phyloP scores from a whole-genome alignment of 2,797 vertebrate genomes.

The Leptodactylus fallax region DNA sequence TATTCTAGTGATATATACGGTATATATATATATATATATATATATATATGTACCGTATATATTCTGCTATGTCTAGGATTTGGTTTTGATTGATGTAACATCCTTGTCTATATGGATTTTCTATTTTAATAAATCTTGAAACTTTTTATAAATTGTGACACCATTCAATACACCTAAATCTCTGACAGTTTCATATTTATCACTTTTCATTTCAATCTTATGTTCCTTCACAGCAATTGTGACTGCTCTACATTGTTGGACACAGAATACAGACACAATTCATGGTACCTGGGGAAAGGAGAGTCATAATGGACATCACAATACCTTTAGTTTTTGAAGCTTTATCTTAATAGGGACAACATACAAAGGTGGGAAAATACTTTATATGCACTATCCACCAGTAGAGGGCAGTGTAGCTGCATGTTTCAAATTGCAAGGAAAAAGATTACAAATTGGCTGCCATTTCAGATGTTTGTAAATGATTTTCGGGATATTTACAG shows the following conservation, averaged over 20 bases:
- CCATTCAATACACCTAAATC: too few relatives aligned
- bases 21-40: too few relatives aligned
- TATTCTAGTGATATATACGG: too few relatives aligned
- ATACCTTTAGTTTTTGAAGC: neutral
- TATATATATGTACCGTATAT: too few relatives aligned
- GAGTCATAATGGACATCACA: neutral
- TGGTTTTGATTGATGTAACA: too few relatives aligned
- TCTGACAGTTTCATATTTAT: too few relatives aligned
- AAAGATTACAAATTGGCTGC: neutral
- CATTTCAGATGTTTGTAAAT: neutral
- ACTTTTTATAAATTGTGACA: too few relatives aligned
- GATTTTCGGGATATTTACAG: neutral
- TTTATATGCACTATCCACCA: neutral
- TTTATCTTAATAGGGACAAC: neutral
- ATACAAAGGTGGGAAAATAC: neutral
- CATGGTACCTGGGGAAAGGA: neutral
- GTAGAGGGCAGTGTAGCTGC: constrained; percentile 21
- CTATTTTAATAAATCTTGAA: too few relatives aligned
- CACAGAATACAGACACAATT: neutral
- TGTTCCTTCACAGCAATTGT: too few relatives aligned
- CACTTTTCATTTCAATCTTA: too few relatives aligned
- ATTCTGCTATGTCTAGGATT: too few relatives aligned
- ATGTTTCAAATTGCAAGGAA: neutral
- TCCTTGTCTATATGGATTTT: too few relatives aligned
- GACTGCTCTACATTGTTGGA: neutral